Evolutionary conservation across 2,888 invertebrate genomes (phyloP).

Genomic region (Athripsodes cinereus): DNA sequence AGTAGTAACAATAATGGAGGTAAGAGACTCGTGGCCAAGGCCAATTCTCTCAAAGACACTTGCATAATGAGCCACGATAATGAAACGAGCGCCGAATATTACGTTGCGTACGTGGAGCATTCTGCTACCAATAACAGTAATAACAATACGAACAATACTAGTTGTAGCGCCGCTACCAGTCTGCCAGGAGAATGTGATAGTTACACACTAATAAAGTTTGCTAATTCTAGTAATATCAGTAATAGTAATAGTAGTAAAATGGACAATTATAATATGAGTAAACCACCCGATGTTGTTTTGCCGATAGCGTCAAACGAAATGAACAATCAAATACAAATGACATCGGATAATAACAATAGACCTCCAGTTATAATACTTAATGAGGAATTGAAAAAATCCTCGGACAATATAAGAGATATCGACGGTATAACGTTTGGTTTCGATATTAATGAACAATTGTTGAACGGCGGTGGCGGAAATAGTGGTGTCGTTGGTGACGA

Average conservation of each 20-base stretch:
- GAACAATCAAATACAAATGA: not conserved
- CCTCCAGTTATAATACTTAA: conserved; percentile 72
- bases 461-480: conserved; percentile 39
- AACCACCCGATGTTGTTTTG: conserved; percentile 38
- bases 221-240: conserved; percentile 1
- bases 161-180: too few relatives aligned
- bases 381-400: conserved; percentile 42
- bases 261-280: conserved; percentile 28
- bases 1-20: not conserved
- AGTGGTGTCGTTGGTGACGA: not conserved
- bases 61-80: conserved; percentile 5
- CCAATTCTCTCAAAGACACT: not conserved
- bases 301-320: conserved; percentile 30
- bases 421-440: conserved; percentile 75
- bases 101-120: conserved; percentile 18
- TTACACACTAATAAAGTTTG: too few relatives aligned
- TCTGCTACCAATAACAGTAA: conserved; percentile 8
- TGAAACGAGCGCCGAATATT: conserved; percentile 15
- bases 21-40: not conserved
- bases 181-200: conserved; percentile 6
- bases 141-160: too few relatives aligned
- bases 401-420: conserved; percentile 47
- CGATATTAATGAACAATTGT: conserved; percentile 68
- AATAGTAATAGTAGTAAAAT: conserved; percentile 5
- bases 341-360: conserved; percentile 35